phyloP scores from a whole-genome alignment of 2,888 invertebrate species.

The Coelopa pilipes region DNA sequence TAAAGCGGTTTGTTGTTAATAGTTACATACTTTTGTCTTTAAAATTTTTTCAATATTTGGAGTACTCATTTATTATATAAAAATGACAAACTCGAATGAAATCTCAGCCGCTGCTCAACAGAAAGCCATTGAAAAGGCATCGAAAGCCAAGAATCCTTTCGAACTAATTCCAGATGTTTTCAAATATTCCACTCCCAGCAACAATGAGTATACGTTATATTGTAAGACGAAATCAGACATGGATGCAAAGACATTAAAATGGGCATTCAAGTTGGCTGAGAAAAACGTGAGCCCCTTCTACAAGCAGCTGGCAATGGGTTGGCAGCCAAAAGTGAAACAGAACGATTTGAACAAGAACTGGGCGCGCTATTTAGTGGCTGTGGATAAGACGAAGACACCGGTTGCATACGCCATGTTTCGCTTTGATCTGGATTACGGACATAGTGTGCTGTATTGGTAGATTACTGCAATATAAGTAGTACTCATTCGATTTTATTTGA shows the following conservation, averaged over 20 bases:
- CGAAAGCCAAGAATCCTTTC: constrained; percentile 59
- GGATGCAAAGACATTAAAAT: constrained; percentile 61
- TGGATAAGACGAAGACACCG: constrained; percentile 66
- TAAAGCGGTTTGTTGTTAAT: no score
- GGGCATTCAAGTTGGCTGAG: constrained; percentile 66
- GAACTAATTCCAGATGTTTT: constrained; percentile 53
- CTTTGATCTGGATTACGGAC: constrained; percentile 77
- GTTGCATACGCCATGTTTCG: constrained; percentile 81
- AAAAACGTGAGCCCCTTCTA: constrained; percentile 63
- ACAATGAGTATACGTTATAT: constrained; percentile 53
- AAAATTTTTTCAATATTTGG: background rate
- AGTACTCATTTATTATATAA: constrained; percentile 8
- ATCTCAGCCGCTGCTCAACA: constrained; percentile 58
- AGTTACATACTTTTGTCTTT: background rate
- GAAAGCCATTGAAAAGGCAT: constrained; percentile 62
- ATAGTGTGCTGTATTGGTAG: constrained; percentile 79
- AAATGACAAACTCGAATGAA: constrained; percentile 55
- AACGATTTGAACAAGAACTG: constrained; percentile 74
- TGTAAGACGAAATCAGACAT: constrained; percentile 61
- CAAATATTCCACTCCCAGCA: constrained; percentile 48
- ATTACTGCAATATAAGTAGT: constrained; percentile 27
- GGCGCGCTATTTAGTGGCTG: constrained; percentile 74
- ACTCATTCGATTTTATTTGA: background rate
- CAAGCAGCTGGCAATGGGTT: constrained; percentile 69
- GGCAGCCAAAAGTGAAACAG: constrained; percentile 74